Evolutionary conservation across 2,113 vertebrate genomes (phyloP).

Genomic region (Osmerus mordax): DNA sequence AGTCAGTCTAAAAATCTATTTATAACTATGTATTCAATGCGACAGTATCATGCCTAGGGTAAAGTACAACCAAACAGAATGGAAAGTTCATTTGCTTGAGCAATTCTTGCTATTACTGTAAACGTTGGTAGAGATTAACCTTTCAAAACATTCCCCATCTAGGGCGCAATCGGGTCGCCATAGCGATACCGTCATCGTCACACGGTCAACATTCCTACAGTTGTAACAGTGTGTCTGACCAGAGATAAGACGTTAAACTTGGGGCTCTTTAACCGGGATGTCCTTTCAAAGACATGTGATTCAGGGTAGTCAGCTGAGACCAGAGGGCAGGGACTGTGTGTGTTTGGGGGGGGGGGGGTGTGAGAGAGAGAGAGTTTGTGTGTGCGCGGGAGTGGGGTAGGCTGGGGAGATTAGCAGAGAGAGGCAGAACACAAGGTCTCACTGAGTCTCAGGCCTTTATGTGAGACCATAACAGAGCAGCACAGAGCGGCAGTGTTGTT

Average conservation of each 20-base stretch:
- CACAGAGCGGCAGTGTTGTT: not conserved
- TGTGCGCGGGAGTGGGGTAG: too few relatives aligned
- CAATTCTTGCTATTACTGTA: not conserved
- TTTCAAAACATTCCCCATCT: not conserved
- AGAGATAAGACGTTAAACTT: not conserved
- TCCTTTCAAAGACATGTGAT: not conserved
- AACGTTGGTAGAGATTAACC: not conserved
- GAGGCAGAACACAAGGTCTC: too few relatives aligned
- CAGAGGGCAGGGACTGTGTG: too few relatives aligned
- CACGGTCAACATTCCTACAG: not conserved
- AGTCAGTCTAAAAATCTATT: not conserved
- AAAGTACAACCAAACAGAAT: too few relatives aligned
- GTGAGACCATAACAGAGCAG: too few relatives aligned
- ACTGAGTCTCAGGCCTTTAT: too few relatives aligned
- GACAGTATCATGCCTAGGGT: too few relatives aligned
- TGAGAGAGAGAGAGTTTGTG: too few relatives aligned
- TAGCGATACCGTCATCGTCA: not conserved
- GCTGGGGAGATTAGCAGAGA: too few relatives aligned
- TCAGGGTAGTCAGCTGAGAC: too few relatives aligned
- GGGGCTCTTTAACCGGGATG: not conserved
- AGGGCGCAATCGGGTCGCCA: not conserved
- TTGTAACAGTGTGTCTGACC: not conserved
- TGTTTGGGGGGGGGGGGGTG: too few relatives aligned
- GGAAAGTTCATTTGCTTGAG: too few relatives aligned
- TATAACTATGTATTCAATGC: not conserved